Evolutionary conservation across 1,140 invertebrate genomes (phyloP), one percentile per base, ranked within the genome.

Genomic region (Bilobella aurantiaca): DNA sequence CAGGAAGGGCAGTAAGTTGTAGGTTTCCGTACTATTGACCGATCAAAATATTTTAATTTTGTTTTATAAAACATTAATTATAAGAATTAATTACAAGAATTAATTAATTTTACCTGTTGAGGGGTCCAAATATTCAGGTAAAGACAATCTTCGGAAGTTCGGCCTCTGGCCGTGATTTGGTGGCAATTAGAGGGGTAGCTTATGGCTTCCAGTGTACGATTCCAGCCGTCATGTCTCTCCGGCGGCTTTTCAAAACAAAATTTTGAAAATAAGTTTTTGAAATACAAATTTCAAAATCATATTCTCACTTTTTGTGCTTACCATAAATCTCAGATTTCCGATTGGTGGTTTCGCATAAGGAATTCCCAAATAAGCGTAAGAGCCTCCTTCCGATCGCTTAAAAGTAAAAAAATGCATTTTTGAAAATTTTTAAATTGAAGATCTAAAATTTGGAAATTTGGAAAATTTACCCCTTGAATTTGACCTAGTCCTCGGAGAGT

Each of bases 91-190:
- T n/a, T n/a, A n/a, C n/a, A n/a, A 3, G n/a, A 53, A 47, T 16
- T 28, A 42, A 16, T 42, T 47, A 12, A 63, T 37, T 23, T 8
- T 23, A 53, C 49, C 49, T 23, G 16, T 65, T 70, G 71, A 23
- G 71, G 69, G 29, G 71, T 70, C 71, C 71, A 73, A 49, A 73
- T 66, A 47, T 73, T 73, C 30, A 73, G 32, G 59, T 61, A 73
- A 16, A 73, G 61, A 61, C 71, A 73, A 65, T 73, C 71, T 66
- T 73, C 71, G 3, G 68, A 70, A 29, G 71, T 73, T 29, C 69
- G 62, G 3, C 71, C 71, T 42, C 71, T 37, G 8, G 68, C 68
- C 3, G 68, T 70, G 12, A 69, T 66, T 57, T 73, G 71, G 3
- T 70, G 42, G 34, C 71, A 73, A 65, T 67, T 73, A 42, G 71